Evolutionary conservation across 1,140 invertebrate species (phyloP).

Genomic region (Gyrodactylus salaris): DNA sequence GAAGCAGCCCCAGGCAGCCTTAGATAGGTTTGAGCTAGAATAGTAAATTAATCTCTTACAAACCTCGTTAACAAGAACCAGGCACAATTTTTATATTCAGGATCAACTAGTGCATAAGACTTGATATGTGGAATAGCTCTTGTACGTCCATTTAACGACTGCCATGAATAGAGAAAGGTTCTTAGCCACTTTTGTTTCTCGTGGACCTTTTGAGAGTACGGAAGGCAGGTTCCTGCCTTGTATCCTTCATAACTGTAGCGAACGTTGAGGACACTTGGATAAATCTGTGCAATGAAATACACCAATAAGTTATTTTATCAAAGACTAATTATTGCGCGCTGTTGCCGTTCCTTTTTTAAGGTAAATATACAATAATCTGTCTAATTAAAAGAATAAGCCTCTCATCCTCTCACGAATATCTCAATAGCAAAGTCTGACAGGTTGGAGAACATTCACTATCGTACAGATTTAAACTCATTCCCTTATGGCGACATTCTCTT

Average conservation of each 20-base stretch:
- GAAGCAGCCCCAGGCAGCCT: conserved; percentile 56
- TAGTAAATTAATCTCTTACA: conserved; percentile 4
- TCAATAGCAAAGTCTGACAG: too few species aligned
- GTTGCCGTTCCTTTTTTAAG: too few species aligned
- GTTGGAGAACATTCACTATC: too few species aligned
- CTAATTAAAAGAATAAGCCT: too few species aligned
- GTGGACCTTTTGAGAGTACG: conserved; percentile 40
- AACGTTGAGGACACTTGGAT: conserved; percentile 42
- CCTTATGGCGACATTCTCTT: too few species aligned
- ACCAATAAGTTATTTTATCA: too few species aligned
- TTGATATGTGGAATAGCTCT: conserved; percentile 9
- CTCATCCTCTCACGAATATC: too few species aligned
- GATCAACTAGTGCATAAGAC: conserved; percentile 5
- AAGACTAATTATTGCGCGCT: too few species aligned
- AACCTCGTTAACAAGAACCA: conserved; percentile 4
- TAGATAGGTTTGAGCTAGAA: conserved; percentile 54
- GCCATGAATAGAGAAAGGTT: conserved; percentile 34
- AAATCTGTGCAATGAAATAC: conserved; percentile 27
- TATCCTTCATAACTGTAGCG: conserved; percentile 43
- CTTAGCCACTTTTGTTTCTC: conserved; percentile 51
- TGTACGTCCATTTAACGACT: not conserved
- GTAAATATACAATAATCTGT: too few species aligned
- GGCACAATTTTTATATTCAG: not conserved
- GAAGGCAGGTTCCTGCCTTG: conserved; percentile 48
- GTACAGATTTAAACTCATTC: too few species aligned